Base-by-base conservation (phyloP, 2,888 invertebrate species). In the Ennomos fuscantarius region DNA sequence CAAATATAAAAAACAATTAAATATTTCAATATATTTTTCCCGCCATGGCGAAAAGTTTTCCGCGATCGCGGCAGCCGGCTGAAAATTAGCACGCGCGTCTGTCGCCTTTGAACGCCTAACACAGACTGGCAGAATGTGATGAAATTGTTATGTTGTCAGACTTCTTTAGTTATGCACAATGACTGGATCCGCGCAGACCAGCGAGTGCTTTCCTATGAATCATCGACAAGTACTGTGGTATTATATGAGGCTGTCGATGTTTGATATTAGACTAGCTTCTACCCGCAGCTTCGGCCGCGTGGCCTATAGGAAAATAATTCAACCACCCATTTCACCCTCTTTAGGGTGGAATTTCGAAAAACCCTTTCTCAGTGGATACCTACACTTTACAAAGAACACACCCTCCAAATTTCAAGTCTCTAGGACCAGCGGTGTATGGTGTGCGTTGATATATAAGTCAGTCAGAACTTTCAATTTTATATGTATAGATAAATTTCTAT, bases 11-110 rank as follows among this genome's bases (percentile, higher is more conserved):
- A 54, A 48, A 13, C 49, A 57, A 54, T 36, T 49, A 55, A 62
- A 39, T 36, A 46, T 40, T 49, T 35, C 42, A 54, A 61, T 68
- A 63, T 65, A 73, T 74, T 81, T 24, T 86, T 85, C 83, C 81
- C 87, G 86, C 82, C 87, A 88, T 86, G 60, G 55, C 81, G 81
- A 73, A 79, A 89, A 89, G 79, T 86, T 89, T 80, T 74, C 78
- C 89, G 87, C 86, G 81, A 66, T 66, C 66, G 74, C 74, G 73
- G 63, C 64, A 48, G 54, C 43, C 56, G 46, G 60, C 60, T 50
- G 49, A 52, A 55, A 52, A 51, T 57, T 55, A 62, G 40, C 37
- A 62, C 69, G 71, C 74, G 75, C 86, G 79, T 78, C 76, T 73
- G 57, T 63, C 74, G 65, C 51, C 70, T 68, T 50, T 70, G 73